Conservation (phyloP, 2,113 vertebrate species). For the Antigone vipio region DNA sequence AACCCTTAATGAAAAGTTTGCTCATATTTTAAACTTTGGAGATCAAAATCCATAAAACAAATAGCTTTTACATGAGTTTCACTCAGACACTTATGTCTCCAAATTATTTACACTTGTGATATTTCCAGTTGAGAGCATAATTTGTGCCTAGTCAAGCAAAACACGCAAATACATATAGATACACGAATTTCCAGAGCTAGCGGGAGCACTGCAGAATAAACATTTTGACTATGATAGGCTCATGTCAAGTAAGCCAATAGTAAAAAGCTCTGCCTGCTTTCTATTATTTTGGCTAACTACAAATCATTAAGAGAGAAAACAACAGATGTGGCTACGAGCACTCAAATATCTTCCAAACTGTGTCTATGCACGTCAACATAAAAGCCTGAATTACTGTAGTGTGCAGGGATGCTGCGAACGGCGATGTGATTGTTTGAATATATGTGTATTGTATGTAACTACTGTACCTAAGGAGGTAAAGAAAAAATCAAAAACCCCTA, state of each 20-base stretch:
- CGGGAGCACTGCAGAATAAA: constrained; percentile 6
- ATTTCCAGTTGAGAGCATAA: constrained; percentile 78
- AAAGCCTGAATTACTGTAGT: constrained; percentile 34
- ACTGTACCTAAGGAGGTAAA: background rate
- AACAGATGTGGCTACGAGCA: constrained; percentile 52
- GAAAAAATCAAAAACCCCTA: background rate
- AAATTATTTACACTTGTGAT: constrained; percentile 79
- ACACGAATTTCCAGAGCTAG: constrained; percentile 73
- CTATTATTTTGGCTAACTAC: constrained; percentile 66
- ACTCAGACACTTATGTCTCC: constrained; percentile 68
- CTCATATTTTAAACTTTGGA: constrained; percentile 78
- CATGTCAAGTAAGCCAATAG: constrained; percentile 64
- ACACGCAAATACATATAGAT: constrained; percentile 70
- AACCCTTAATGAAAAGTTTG: constrained; percentile 78
- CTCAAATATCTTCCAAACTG: constrained; percentile 60
- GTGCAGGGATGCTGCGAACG: background rate
- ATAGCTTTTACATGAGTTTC: constrained; percentile 67
- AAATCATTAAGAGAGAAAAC: constrained; percentile 68
- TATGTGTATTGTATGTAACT: background rate
- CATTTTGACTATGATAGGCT: constrained; percentile 69
- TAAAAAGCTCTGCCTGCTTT: constrained; percentile 65
- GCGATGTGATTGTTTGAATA: background rate
- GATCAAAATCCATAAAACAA: constrained; percentile 78
- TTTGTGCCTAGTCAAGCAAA: constrained; percentile 74
- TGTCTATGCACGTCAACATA: background rate